These are phyloP conservation scores for Chelonia mydas DNA, from an alignment of 2,797 vertebrate species.

Conservation along the genomic window DNA sequence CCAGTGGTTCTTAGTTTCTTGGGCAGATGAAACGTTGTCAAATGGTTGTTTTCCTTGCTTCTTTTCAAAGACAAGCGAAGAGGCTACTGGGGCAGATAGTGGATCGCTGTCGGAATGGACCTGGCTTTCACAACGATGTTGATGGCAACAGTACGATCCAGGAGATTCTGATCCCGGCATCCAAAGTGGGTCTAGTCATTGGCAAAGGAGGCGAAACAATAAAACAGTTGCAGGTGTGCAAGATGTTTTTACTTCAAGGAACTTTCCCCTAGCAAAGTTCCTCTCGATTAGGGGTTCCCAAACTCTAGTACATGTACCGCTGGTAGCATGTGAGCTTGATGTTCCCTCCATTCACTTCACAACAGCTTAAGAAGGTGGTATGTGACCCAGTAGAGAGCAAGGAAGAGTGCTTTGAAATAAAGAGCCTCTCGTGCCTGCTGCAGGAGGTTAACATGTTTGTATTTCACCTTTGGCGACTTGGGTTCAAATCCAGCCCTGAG, in stretches of 20 bases:
- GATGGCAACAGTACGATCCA: constrained; percentile 94
- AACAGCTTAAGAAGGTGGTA: background rate
- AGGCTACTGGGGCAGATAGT: constrained; percentile 96
- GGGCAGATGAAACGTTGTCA: constrained; percentile 22
- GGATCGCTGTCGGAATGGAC: constrained; percentile 97
- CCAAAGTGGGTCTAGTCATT: constrained; percentile 98
- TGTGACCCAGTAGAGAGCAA: background rate
- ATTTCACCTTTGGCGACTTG: constrained; percentile 57
- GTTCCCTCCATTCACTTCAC: background rate
- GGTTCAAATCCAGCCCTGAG: constrained; percentile 35
- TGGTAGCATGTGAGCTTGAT: background rate
- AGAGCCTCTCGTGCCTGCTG: constrained; percentile 60
- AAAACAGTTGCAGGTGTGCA: constrained; percentile 94
- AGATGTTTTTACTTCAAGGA: constrained; percentile 66
- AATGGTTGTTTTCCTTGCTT: constrained; percentile 73
- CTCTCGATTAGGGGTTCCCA: constrained; percentile 17
- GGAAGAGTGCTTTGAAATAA: constrained; percentile 42
- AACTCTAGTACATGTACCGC: background rate
- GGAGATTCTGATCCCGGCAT: constrained; percentile 96
- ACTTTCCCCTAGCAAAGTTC: constrained; percentile 60
- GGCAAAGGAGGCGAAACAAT: constrained; percentile 99
- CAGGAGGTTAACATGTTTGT: constrained; percentile 36
- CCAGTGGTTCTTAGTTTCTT: constrained; percentile 35
- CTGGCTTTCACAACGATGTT: constrained; percentile 93
- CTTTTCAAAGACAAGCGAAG: constrained; percentile 92